These are phyloP conservation scores for Malurus leucopterus DNA, from an alignment of 2,797 vertebrate species.

Conservation along the genomic window DNA sequence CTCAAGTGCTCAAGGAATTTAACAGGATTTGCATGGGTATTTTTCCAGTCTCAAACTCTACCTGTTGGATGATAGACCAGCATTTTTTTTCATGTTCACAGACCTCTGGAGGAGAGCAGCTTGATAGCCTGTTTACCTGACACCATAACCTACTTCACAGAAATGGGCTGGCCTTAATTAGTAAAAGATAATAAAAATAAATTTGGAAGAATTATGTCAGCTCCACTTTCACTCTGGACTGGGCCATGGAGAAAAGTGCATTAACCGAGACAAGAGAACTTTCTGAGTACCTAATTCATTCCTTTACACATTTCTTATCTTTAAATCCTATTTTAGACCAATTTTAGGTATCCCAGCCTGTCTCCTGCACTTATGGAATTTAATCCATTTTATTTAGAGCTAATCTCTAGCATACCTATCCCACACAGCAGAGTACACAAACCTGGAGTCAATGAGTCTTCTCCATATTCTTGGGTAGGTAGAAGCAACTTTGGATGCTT, in stretches of 20 bases:
- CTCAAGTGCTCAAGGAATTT: background rate
- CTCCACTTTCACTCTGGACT: background rate
- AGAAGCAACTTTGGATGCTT: background rate
- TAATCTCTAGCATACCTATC: background rate
- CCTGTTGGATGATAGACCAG: background rate
- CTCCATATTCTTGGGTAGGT: background rate
- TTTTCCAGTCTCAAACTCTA: background rate
- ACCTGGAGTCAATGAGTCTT: background rate
- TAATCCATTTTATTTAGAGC: background rate
- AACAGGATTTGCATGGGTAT: accelerated
- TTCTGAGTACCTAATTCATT: background rate
- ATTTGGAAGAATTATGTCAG: background rate
- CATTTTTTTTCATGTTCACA: background rate
- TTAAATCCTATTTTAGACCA: background rate
- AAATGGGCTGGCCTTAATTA: background rate
- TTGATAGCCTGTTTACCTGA: background rate
- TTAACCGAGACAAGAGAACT: background rate
- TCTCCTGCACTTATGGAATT: background rate
- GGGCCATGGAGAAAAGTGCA: background rate
- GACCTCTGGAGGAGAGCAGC: background rate
- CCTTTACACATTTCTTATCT: background rate
- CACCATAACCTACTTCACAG: background rate
- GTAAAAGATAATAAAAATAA: background rate
- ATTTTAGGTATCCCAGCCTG: background rate
- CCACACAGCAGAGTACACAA: background rate